Conservation (phyloP, 1,140 invertebrate genomes). For the Drosophila ohnishii region DNA sequence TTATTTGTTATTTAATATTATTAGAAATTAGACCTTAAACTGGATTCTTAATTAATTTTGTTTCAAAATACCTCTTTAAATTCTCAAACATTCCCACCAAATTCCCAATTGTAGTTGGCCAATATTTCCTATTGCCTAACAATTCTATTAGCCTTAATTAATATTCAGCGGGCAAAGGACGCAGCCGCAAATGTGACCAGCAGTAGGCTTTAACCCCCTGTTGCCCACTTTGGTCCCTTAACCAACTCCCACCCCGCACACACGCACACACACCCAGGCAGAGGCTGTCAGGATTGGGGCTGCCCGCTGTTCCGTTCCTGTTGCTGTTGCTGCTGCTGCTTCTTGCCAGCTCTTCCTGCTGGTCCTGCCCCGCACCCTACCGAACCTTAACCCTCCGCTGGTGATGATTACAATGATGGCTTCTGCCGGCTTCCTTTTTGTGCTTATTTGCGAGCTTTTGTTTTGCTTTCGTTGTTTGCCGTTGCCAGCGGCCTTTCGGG, state of each 20-base stretch:
- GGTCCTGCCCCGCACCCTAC: slow-evolving; percentile 16
- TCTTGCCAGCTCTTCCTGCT: slow-evolving; percentile 32
- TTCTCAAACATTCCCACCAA: neutral
- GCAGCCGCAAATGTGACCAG: slow-evolving; percentile 66
- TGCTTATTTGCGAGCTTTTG: slow-evolving; percentile 75
- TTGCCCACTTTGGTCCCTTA: slow-evolving; percentile 8
- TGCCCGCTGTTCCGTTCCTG: slow-evolving; percentile 51
- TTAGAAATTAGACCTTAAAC: too few relatives aligned
- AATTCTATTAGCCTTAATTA: slow-evolving; percentile 79
- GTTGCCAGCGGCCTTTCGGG: slow-evolving; percentile 66
- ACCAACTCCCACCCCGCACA: slow-evolving; percentile 8
- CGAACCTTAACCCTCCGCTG: slow-evolving; percentile 59
- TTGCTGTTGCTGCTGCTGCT: slow-evolving; percentile 23
- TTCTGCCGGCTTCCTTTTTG: slow-evolving; percentile 70
- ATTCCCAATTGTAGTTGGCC: slow-evolving; percentile 11
- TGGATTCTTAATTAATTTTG: too few relatives aligned
- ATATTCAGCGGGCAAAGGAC: slow-evolving; percentile 62
- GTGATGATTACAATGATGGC: slow-evolving; percentile 81
- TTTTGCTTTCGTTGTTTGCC: slow-evolving; percentile 58
- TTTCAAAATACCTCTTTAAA: neutral
- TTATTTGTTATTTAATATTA: too few relatives aligned
- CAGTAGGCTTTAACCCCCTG: slow-evolving; percentile 30
- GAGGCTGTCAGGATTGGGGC: slow-evolving; percentile 54
- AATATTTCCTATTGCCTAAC: slow-evolving; percentile 46
- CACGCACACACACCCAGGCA: slow-evolving; percentile 22